phyloP scores from a whole-genome alignment of 2,113 vertebrate genomes.

The Cottus gobio region DNA sequence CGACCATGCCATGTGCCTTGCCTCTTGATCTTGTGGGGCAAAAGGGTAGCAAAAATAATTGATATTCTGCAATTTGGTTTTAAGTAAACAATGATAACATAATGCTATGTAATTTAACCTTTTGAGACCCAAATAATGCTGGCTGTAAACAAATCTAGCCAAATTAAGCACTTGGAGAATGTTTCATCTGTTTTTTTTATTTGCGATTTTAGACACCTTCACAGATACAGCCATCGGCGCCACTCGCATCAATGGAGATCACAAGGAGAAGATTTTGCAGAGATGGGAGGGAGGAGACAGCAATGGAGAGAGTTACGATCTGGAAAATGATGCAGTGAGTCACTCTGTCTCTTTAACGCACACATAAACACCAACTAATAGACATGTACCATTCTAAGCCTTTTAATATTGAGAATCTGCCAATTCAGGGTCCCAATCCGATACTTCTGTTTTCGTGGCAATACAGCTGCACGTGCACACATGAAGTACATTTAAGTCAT shows the following conservation, averaged over 20 bases:
- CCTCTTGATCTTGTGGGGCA: background rate
- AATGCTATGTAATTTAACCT: background rate
- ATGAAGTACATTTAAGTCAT: background rate
- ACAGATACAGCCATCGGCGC: constrained; percentile 91
- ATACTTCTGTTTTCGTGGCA: background rate
- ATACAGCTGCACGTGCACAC: background rate
- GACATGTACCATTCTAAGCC: background rate
- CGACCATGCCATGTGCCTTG: too few relatives aligned
- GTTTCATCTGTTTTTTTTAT: background rate
- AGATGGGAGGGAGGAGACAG: constrained; percentile 93
- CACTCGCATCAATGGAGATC: constrained; percentile 90
- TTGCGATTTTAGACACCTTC: constrained; percentile 86
- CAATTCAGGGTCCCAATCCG: background rate
- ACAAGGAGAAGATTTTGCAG: constrained; percentile 92
- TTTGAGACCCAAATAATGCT: background rate
- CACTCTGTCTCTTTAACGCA: background rate
- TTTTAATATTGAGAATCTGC: background rate
- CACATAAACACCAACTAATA: background rate
- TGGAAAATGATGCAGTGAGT: constrained; percentile 90
- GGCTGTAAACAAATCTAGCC: background rate
- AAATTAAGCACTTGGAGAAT: background rate
- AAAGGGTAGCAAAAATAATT: background rate
- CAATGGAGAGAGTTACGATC: constrained; percentile 91
- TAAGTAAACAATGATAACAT: background rate
- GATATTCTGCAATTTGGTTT: background rate